Evolutionary conservation across 2,113 vertebrate genomes (phyloP), one percentile per base, ranked within the genome.

Genomic region (Cheirogaleus medius): DNA sequence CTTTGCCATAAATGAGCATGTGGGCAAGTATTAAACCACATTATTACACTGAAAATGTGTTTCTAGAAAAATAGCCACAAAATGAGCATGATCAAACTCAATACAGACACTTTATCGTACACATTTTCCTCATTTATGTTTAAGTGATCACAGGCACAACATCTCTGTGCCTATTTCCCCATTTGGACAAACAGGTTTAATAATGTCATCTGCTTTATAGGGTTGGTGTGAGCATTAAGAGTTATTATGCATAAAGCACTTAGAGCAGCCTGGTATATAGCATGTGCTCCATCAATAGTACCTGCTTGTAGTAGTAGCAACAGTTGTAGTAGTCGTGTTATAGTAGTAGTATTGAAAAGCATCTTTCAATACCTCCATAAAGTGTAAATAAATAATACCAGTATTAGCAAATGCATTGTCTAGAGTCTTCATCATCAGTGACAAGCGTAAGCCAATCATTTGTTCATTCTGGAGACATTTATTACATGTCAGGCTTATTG

Each of bases 261-360:
- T 69, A 23, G 21, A 80, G 23, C 81, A 39, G 1, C 17, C 34
- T 60, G 6, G 3, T 27, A 27, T 54, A 1, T 44, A 15, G 3
- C 2, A 29, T 12, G 20, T 4, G 17, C 17, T 71, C n/a, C 34
- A 14, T 86, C 34, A 37, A 4, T 29, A 63, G 32, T 32, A 21
- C 42, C 73, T 80, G 18, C 32, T 42, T 63, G 2, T 18, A 37
- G 32, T 52, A 14, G 32, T 2, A 58, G 9, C 8, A 52, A 12
- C 15, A 15, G 0, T 15, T 25, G 0, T 15, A 47, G 25, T 54
- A 8, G 5, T n/a, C 11, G 11, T 21, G n/a, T 32, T 34, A 8
- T 23, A 49, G 9, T n/a, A 23, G 7, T 27, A 37, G 15, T n/a
- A 54, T 29, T 81, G 69, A 81, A 64, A 87, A 18, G 4, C 37